Evolutionary conservation across 30 jellyfish, hydroid and myxozoan species (phyloP), one percentile per base, ranked within the genome.

Genomic region (Aurelia sp.): DNA sequence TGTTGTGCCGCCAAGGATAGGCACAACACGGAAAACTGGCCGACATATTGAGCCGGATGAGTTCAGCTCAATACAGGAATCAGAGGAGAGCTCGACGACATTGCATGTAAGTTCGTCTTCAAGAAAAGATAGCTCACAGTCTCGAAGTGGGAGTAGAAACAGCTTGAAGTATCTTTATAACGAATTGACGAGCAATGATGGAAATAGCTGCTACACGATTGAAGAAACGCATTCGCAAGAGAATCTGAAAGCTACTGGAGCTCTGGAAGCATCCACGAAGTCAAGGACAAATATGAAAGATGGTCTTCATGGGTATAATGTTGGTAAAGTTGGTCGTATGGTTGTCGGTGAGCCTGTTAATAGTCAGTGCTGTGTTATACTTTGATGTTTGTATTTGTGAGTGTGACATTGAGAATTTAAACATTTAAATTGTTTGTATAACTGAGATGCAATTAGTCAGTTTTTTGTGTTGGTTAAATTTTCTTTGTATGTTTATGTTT

Each of bases 71-170:
- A 78, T 72, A 11, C 78, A 67, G 44, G 89, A 72, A 8, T 65
- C 87, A n/a, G 86, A 62, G 17, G 91, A 72, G 33, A 47, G 67
- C 86, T 5, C 66, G 50, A 15, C 64, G 10, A 22, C 80, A 5
- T 18, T 78, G 69, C 87, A 69, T 5, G 73, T 63, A 16, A 40
- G 48, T 51, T 63, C 90, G 15, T 40, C 77, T 27, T 40, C 78
- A 15, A 30, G 41, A n/a, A 77, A 78, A n/a, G 96, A 87, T 35
- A 15, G 72, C 74, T 67, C 30, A 7, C 93, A 73, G 67, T 84
- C 93, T 17, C 86, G 93, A 16, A 40, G 87, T 70, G 79, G 84
- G 3, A 88, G 96, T 85, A 88, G 72, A 51, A 88, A 91, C 62
- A 88, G 96, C 30, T 57, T 88, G 77, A 88, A 88, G 65, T 88